These are phyloP conservation scores for Helicoverpa assulta DNA, from an alignment of 2,888 invertebrate species.

Conservation along the genomic window DNA sequence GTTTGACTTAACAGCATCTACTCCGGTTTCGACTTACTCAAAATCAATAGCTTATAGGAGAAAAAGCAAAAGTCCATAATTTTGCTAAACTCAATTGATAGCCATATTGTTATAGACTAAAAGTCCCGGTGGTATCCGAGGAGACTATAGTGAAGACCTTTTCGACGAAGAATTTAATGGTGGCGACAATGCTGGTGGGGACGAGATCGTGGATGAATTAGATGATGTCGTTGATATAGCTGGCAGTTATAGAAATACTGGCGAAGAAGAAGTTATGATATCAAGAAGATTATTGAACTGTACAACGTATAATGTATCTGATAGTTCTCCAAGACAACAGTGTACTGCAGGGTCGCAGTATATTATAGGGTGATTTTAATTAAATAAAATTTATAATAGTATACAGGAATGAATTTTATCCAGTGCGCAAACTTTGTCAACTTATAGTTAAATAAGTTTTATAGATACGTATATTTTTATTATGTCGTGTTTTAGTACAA, in stretches of 20 bases:
- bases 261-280: not conserved
- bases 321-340: constrained; percentile 55
- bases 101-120: constrained; percentile 24
- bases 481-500: no score
- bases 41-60: not conserved
- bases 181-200: constrained; percentile 13
- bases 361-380: constrained; percentile 73
- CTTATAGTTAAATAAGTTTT: no score
- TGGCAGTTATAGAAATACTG: constrained; percentile 33
- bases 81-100: not conserved
- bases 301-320: constrained; percentile 62
- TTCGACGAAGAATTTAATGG: constrained; percentile 26
- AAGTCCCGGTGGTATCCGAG: not conserved
- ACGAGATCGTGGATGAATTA: constrained; percentile 11
- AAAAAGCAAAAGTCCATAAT: no score
- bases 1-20: no score
- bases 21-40: not conserved
- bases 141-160: constrained; percentile 32
- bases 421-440: no score
- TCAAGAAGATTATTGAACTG: constrained; percentile 58
- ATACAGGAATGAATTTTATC: no score
- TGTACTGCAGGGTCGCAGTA: constrained; percentile 82
- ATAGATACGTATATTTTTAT: no score
- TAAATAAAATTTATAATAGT: not conserved
- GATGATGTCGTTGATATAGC: constrained; percentile 13